Percentiles rank a stretch among this genome's conserved stretches.
phyloP scores from a whole-genome alignment of 2,797 vertebrate genomes.

The Podarcis siculus region DNA sequence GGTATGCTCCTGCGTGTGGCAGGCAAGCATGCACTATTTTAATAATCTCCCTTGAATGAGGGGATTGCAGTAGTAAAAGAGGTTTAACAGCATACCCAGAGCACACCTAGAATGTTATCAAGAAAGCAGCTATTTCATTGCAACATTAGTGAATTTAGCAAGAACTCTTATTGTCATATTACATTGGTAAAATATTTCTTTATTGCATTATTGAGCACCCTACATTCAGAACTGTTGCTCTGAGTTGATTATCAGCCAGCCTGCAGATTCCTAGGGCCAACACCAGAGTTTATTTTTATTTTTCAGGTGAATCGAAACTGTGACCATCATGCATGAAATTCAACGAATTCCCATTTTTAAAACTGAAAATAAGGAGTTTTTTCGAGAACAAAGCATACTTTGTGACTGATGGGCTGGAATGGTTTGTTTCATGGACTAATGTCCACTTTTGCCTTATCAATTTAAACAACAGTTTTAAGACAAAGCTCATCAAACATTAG shows the following conservation, averaged over 20 bases:
- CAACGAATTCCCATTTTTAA: background rate
- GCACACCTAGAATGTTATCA: background rate
- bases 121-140: background rate
- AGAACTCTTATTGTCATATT: background rate
- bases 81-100: background rate
- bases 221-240: background rate
- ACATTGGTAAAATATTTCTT: background rate
- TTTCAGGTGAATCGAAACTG: background rate
- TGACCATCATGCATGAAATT: conserved; percentile 1
- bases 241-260: background rate
- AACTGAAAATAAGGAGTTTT: background rate
- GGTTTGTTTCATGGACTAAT: conserved; percentile 70
- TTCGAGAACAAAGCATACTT: background rate
- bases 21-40: background rate
- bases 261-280: background rate
- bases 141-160: background rate
- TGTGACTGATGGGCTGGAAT: conserved; percentile 61
- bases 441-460: conserved; percentile 77
- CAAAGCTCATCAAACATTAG: conserved; percentile 80
- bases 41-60: background rate
- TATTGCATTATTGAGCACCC: background rate
- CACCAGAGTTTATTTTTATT: background rate
- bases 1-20: too few relatives aligned
- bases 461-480: conserved; percentile 76
- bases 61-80: background rate